Base-by-base conservation (phyloP, 2,888 invertebrate species). In the Euphydryas editha region DNA sequence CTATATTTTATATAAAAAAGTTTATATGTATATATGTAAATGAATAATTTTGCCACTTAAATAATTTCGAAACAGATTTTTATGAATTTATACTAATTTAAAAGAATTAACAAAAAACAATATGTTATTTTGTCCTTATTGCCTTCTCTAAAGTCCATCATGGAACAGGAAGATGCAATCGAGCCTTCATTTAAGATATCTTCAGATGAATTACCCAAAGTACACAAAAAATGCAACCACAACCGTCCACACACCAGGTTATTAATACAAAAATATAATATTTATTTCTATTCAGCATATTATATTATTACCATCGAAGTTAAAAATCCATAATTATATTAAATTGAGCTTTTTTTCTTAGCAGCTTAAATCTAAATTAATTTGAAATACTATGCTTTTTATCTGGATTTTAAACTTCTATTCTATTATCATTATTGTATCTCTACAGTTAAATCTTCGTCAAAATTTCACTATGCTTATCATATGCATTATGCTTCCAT, bases 191-290 rank as follows among this genome's bases (percentile, higher is more conserved):
- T 75, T 81, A 87, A 81, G 83, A 74, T 82, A 81, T 72, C 81
- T 58, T 73, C 81, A 57, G 84, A 79, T 51, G 90, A 90, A 76
- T 81, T 91, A 73, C 90, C 92, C 73, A 86, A 87, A 87, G 87
- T 92, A 82, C 92, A 92, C 84, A 82, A 82, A 81, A 87, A 84
- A 85, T 80, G 85, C 85, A 86, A 88, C 86, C 80, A 82, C 78
- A 85, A 81, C 90, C 91, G 89, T 90, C 91, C 92, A 86, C 82
- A 86, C 78, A 80, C 84, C 85, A 92, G 92, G 92, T 92, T 85
- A 79, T 72, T 75, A 60, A 62, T 58, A 42, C 58, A 56, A 56
- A 36, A 72, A 65, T 67, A 68, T 76, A 78, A 70, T 74, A 65
- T 76, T 30, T 61, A 61, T 44, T 64, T 60, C 51, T 68, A 60